Conservation (phyloP, 2,797 vertebrate genomes). For the Hozukius guyotensis region DNA sequence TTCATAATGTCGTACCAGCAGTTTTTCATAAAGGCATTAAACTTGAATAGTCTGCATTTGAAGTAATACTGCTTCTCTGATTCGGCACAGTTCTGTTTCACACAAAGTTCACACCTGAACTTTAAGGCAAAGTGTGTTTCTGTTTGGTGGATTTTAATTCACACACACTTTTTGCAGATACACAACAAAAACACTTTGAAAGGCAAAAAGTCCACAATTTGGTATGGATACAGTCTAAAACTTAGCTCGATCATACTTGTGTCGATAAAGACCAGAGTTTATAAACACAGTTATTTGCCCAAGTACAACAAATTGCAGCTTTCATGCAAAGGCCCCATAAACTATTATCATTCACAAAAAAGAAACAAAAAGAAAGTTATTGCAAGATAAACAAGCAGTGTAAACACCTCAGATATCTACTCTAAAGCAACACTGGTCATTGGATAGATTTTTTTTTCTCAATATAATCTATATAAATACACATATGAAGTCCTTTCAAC, state of each 20-base stretch:
- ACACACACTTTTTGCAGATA: slow-evolving; percentile 88
- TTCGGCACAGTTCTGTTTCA: slow-evolving; percentile 87
- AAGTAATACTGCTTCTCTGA: slow-evolving; percentile 86
- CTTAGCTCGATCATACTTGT: slow-evolving; percentile 79
- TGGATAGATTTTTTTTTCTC: slow-evolving; percentile 85
- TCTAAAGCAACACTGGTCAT: slow-evolving; percentile 88
- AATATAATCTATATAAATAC: slow-evolving; percentile 92
- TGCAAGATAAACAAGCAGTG: slow-evolving; percentile 90
- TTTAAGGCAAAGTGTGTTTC: slow-evolving; percentile 90
- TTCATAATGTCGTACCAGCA: slow-evolving; percentile 86
- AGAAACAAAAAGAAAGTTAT: slow-evolving; percentile 81
- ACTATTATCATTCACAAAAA: slow-evolving; percentile 83
- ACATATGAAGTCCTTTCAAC: slow-evolving; percentile 87
- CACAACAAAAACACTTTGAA: slow-evolving; percentile 84
- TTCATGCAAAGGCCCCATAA: slow-evolving; percentile 89
- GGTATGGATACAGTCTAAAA: slow-evolving; percentile 86
- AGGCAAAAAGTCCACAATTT: slow-evolving; percentile 86
- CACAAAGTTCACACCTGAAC: slow-evolving; percentile 85
- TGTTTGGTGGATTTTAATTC: slow-evolving; percentile 88
- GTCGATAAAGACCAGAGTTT: slow-evolving; percentile 77
- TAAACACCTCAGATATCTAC: slow-evolving; percentile 88
- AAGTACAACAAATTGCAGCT: slow-evolving; percentile 87
- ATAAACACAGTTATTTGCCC: slow-evolving; percentile 86
- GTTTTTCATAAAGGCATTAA: slow-evolving; percentile 86
- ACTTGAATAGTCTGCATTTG: slow-evolving; percentile 86